phyloP scores from a whole-genome alignment of 1,140 invertebrate genomes.

The Macrobrachium rosenbergii region DNA sequence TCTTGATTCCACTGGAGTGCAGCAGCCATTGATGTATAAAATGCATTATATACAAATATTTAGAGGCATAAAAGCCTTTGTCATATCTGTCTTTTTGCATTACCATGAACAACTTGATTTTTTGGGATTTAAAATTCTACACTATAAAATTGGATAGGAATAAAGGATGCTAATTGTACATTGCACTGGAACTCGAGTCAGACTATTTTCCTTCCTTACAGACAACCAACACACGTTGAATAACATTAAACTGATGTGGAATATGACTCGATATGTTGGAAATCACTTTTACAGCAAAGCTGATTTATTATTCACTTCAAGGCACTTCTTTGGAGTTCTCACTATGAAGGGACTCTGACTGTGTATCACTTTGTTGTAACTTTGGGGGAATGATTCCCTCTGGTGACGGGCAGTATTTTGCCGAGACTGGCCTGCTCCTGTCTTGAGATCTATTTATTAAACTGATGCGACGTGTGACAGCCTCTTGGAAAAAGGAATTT shows the following conservation, averaged over 20 bases:
- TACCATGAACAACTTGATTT: background rate
- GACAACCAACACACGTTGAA: too few species aligned
- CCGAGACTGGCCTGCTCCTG: slow-evolving; percentile 8
- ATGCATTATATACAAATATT: slow-evolving; percentile 26
- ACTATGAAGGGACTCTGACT: background rate
- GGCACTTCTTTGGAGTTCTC: background rate
- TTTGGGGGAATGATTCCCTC: background rate
- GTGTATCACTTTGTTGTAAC: background rate
- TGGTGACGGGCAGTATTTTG: background rate
- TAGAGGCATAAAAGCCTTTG: slow-evolving; percentile 8
- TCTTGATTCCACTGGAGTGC: background rate
- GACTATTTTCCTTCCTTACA: too few species aligned
- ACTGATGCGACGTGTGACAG: slow-evolving; percentile 24
- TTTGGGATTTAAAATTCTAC: slow-evolving; percentile 4
- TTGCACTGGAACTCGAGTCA: too few species aligned
- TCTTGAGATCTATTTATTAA: slow-evolving; percentile 20
- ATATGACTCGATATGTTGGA: background rate
- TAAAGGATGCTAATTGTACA: too few species aligned
- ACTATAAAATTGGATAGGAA: background rate
- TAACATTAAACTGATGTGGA: too few species aligned
- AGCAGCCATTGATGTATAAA: slow-evolving; percentile 6
- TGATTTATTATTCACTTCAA: background rate
- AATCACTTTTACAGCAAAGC: background rate
- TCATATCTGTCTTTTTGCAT: background rate
- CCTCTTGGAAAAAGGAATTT: slow-evolving; percentile 40